Conservation (phyloP, 2,113 vertebrate genomes). For the Leucoraja erinaceus region DNA sequence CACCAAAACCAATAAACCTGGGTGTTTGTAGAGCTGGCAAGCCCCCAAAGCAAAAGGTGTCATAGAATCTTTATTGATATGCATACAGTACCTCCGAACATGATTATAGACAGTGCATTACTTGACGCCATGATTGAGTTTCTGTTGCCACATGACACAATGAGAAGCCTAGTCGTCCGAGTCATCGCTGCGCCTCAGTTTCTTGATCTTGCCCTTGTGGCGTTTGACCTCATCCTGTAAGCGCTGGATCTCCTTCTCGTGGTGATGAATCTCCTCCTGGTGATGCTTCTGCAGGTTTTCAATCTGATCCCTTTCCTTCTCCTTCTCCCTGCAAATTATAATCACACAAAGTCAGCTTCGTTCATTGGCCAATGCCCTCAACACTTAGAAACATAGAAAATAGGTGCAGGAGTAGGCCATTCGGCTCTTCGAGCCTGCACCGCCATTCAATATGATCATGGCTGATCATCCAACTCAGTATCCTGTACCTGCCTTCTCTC, state of each 20-base stretch:
- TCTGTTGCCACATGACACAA: no score
- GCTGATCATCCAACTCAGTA: no score
- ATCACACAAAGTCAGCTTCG: neutral
- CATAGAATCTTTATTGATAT: neutral
- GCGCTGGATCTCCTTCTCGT: constrained; percentile 78
- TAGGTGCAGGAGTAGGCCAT: no score
- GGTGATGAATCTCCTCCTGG: constrained; percentile 76
- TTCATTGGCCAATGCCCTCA: neutral
- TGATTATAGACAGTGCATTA: neutral
- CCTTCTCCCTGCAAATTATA: constrained; percentile 64
- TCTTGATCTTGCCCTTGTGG: constrained; percentile 75
- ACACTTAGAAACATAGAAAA: no score
- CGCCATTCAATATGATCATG: no score
- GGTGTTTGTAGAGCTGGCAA: no score
- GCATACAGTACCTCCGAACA: neutral
- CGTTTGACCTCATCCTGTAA: constrained; percentile 83
- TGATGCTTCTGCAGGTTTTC: constrained; percentile 70
- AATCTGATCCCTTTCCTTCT: constrained; percentile 74
- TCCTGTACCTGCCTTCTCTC: no score
- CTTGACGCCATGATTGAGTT: neutral
- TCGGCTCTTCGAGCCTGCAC: no score
- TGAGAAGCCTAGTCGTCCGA: constrained; percentile 41
- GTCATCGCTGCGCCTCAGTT: constrained; percentile 64
- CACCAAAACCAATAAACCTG: no score
- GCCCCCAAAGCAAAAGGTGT: no score